Evolutionary conservation across 2,113 vertebrate species (phyloP), one percentile per base, ranked within the genome.

Genomic region (Phrynosoma platyrhinos): DNA sequence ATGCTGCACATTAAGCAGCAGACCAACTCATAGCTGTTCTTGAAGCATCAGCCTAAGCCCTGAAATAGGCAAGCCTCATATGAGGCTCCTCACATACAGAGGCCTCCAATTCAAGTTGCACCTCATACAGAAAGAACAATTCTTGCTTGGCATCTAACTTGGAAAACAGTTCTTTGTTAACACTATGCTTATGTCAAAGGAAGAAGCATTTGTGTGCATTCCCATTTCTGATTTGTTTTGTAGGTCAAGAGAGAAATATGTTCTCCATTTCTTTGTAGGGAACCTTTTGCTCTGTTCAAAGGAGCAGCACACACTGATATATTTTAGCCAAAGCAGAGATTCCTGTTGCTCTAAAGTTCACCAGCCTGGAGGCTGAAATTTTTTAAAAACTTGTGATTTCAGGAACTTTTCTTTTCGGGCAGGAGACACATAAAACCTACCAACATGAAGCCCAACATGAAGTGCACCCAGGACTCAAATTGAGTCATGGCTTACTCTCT

Each of bases 211-310:
- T 79, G 75, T 66, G 81, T 0, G 14, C 55, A 32, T 83, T 64
- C 64, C 42, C 64, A 89, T 90, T 79, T 25, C 79, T 90, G 79
- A 10, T 68, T 69, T 90, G 72, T 0, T 9, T 53, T 0, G 1
- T 86, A 83, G 86, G 89, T 93, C 90, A 89, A n/a, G 87, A 90
- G 90, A 77, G 89, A 92, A 91, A 94, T 91, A 75, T 2, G 10
- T 25, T 75, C 71, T 14, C 55, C 12, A 12, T 64, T 82, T 10
- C 58, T 40, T 21, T 52, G 32, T n/a, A 75, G 16, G 30, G 89
- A 85, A 90, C 55, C 89, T 92, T 92, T 77, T 85, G 89, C 86
- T 75, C 3, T 1, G 85, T 47, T 77, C 27, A 81, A 90, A 75
- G 83, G 27, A 93, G 86, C 27, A 30, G 85, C 76, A 64, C 86